These are phyloP conservation scores for Cremastobaeus sp. DNA, from an alignment of 2,888 invertebrate species.

Conservation along the genomic window DNA sequence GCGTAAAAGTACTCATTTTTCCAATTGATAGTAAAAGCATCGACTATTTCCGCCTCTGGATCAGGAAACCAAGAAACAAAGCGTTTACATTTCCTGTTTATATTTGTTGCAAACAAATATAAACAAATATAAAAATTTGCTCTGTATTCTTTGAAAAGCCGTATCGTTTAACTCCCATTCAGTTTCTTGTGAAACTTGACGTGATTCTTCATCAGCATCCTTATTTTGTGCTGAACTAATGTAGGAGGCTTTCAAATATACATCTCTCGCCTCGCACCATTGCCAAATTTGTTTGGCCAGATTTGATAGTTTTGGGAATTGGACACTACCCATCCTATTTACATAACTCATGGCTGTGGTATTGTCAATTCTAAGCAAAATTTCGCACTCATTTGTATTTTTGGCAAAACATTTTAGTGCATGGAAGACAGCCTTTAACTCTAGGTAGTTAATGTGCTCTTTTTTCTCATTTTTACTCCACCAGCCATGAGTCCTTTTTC, in stretches of 20 bases:
- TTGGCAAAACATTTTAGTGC: slow-evolving; percentile 1
- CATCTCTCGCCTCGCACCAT: neutral
- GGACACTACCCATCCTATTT: slow-evolving; percentile 4
- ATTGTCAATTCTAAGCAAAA: slow-evolving; percentile 9
- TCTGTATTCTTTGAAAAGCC: neutral
- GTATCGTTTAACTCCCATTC: neutral
- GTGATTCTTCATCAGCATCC: neutral
- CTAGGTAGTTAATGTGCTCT: slow-evolving; percentile 3
- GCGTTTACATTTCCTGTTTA: neutral
- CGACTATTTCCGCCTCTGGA: neutral
- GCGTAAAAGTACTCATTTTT: neutral
- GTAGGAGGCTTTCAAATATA: neutral
- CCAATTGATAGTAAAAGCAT: neutral
- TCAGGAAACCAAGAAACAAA: slow-evolving; percentile 6
- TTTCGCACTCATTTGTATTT: neutral
- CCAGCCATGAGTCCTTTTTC: neutral
- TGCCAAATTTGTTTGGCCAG: slow-evolving; percentile 10
- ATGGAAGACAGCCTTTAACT: slow-evolving; percentile 1
- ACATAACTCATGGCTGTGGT: slow-evolving; percentile 11
- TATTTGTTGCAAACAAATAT: slow-evolving; percentile 1
- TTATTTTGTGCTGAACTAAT: neutral
- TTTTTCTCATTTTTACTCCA: neutral
- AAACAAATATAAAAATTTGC: too few species aligned
- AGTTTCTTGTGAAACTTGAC: slow-evolving; percentile 3
- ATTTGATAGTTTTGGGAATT: neutral